These are phyloP conservation scores for Aspidapion aeneum DNA, from an alignment of 2,888 invertebrate species.

Conservation along the genomic window DNA sequence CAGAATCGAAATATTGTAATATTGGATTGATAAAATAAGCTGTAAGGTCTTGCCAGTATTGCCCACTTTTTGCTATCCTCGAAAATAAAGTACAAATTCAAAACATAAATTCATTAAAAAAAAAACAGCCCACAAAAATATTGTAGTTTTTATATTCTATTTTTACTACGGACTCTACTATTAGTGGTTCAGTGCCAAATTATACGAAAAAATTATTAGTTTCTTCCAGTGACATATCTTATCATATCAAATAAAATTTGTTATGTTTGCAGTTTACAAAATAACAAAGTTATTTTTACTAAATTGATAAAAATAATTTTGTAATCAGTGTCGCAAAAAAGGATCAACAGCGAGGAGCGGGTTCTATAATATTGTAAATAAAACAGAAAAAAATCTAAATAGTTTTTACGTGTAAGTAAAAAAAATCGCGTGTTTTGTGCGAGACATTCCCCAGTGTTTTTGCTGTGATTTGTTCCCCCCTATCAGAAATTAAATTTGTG, in stretches of 20 bases:
- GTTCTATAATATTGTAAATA: background rate
- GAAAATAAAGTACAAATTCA: background rate
- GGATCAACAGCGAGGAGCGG: background rate
- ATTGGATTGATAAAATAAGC: too few species aligned
- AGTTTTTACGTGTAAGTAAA: background rate
- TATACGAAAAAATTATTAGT: background rate
- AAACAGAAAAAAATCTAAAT: background rate
- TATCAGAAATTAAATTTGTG: background rate
- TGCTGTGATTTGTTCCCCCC: slow-evolving; percentile 34
- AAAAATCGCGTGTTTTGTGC: slow-evolving; percentile 12
- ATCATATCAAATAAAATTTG: background rate
- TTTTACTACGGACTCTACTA: background rate
- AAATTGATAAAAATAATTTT: background rate
- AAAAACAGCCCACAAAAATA: background rate
- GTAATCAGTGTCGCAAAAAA: background rate
- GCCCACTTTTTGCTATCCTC: background rate
- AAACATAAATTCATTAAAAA: too few species aligned
- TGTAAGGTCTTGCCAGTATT: too few species aligned
- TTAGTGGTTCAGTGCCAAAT: background rate
- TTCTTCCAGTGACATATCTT: background rate
- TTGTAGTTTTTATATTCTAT: background rate
- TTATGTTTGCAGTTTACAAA: background rate
- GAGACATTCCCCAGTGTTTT: slow-evolving; percentile 37
- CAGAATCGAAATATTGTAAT: too few species aligned
- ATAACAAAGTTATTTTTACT: background rate